Base-by-base conservation (phyloP, 2,797 vertebrate genomes). In the Brachyrhaphis roseni region DNA sequence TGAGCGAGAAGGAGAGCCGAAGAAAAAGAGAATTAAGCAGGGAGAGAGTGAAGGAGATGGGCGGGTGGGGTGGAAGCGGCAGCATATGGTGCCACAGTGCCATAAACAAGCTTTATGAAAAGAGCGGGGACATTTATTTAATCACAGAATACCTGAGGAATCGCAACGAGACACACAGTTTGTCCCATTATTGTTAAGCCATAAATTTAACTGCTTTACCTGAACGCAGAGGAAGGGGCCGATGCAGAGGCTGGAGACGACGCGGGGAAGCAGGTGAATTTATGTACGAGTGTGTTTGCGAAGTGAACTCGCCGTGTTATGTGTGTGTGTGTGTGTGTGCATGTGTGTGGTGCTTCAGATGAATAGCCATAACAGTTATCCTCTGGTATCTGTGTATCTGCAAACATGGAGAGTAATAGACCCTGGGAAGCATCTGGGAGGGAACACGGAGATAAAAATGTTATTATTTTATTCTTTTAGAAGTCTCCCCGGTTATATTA, bases 71-170 rank as follows among this genome's bases (percentile, higher is more conserved):
- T 91, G 88, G 85, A 88, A 90, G 87, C 90, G 78, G 89, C 78
- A 94, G 95, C 94, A 96, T 92, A 95, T 90, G 94, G 94, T 94
- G 92, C 91, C 91, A 92, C 89, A 92, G 79, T 94, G 94, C 95
- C 95, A 96, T 96, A 95, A 96, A 95, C 93, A 95, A 93, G 95
- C 94, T 95, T 97, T 96, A 96, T 96, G 96, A 97, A 96, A 97
- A 96, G 96, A 93, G 95, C 91, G 89, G 94, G 91, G 96, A 96
- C 95, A 91, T 96, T 96, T 96, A 97, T 96, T 97, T 96, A 96
- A 96, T 95, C 93, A 96, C 93, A 95, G 95, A 95, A 94, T 95
- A 95, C 97, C 95, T 96, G 93, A 94, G 91, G 93, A 94, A 93
- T 93, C 87, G 83, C 89, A 91, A 93, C 88, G 89, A 92, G 90